Evolutionary conservation across 2,888 invertebrate genomes (phyloP), one percentile per base, ranked within the genome.

Genomic region (Campoletis raptor): DNA sequence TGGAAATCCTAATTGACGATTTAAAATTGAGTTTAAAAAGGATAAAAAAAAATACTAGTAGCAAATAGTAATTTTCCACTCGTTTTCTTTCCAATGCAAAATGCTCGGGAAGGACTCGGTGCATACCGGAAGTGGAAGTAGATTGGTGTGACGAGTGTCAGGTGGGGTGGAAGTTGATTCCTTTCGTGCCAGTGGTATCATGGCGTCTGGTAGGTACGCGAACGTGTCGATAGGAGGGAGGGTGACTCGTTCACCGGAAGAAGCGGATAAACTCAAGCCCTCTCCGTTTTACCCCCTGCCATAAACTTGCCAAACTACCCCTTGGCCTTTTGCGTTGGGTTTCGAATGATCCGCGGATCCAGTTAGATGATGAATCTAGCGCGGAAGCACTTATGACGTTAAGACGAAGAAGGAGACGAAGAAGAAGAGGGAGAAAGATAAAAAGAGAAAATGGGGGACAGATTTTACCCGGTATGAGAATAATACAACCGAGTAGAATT

Each of bases 331-430:
- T 57, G 24, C 57, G 24, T 57, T 12, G 57, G 57, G 2, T 24
- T 89, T 76, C 48, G 78, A 84, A 81, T 79, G 86, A 87, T 87
- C 86, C 86, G 79, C 37, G 66, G 42, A 74, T 84, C 79, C 76
- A 77, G 91, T 92, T 91, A 92, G 91, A 94, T 94, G 94, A 94
- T 94, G 94, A 94, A 94, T 94, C 93, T 94, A 92, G 92, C 91
- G 92, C 92, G 93, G 93, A 93, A 94, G 93, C 94, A 93, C 94
- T 94, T 94, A 94, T 94, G 94, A 94, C 94, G 92, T 76, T 91
- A 91, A 92, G 81, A 76, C 54, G 69, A 57, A 66, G 42, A 69
- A 48, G 83, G 67, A n/a, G n/a, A n/a, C n/a, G n/a, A 30, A 30
- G 30, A 30, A 21, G 78, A 57, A 61, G 78, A 40, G 42, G 48